A percentile compares a stretch with the other conserved stretches of the same genome.
phyloP scores from a whole-genome alignment of 2,113 vertebrate species.

The Camelus bactrianus region DNA sequence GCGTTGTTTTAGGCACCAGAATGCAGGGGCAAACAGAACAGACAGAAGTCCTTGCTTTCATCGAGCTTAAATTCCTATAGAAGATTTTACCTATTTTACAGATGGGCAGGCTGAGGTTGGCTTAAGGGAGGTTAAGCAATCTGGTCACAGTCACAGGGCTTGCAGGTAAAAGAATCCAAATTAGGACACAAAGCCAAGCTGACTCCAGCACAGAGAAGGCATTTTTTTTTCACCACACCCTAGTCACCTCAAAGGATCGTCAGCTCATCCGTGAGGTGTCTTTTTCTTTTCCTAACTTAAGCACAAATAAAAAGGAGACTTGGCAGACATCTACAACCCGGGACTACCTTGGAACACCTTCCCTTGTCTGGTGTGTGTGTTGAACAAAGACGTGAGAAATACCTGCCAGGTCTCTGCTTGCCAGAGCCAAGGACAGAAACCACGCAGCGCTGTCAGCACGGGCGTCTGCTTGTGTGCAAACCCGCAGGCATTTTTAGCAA shows the following conservation, averaged over 20 bases:
- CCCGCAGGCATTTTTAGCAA: conserved; percentile 87
- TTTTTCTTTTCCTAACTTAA: not conserved
- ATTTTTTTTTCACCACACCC: not conserved
- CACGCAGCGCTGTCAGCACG: conserved; percentile 77
- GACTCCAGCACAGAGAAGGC: not conserved
- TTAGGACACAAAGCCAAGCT: not conserved
- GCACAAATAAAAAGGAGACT: conserved; percentile 66
- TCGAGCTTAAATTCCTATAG: not conserved
- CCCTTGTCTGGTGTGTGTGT: conserved; percentile 61
- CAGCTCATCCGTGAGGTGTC: not conserved
- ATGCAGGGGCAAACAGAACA: not conserved
- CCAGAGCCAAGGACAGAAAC: conserved; percentile 83
- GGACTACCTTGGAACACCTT: conserved; percentile 69
- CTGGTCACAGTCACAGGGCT: not conserved
- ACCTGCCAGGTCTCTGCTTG: conserved; percentile 80
- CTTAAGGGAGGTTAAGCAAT: not conserved
- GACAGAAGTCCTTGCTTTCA: rapidly evolving
- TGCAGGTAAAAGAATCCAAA: not conserved
- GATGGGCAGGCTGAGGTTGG: not conserved
- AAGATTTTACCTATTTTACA: not conserved
- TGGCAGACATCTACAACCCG: conserved; percentile 67
- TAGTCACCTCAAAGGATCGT: not conserved
- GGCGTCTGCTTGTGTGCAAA: conserved; percentile 88
- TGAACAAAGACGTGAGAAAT: conserved; percentile 76
- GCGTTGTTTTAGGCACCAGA: not conserved